phyloP scores from a whole-genome alignment of 2,888 invertebrate species.

The Ornithoptera priamus region DNA sequence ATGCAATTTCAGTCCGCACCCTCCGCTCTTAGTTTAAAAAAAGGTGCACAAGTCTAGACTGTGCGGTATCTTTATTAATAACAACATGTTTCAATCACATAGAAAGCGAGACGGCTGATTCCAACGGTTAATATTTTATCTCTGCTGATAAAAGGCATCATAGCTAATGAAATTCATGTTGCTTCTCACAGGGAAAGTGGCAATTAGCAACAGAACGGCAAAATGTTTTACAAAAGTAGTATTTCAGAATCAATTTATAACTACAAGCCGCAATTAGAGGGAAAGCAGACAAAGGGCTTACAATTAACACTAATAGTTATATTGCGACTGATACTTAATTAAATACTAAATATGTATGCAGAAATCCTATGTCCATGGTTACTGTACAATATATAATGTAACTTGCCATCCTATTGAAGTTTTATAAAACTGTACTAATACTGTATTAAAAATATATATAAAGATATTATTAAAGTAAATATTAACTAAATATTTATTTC shows the following conservation, averaged over 20 bases:
- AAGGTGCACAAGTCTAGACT: conserved; percentile 16
- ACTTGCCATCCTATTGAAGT: no score
- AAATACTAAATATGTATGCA: conserved; percentile 32
- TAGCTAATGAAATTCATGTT: conserved; percentile 57
- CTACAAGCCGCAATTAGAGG: conserved; percentile 74
- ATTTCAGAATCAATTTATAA: conserved; percentile 71
- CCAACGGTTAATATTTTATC: conserved; percentile 44
- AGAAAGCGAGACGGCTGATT: conserved; percentile 39
- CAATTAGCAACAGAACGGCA: conserved; percentile 68
- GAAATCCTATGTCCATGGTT: conserved; percentile 4
- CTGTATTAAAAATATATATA: no score
- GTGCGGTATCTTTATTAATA: conserved; percentile 28
- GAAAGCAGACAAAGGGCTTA: conserved; percentile 67
- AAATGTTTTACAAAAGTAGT: conserved; percentile 73
- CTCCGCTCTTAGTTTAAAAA: conserved; percentile 18
- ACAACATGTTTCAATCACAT: conserved; percentile 34
- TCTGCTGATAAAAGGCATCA: conserved; percentile 53
- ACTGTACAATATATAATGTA: neutral
- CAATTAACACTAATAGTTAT: conserved; percentile 42
- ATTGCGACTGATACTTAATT: conserved; percentile 40
- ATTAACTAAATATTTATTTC: no score
- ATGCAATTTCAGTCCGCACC: conserved; percentile 22
- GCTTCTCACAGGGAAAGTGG: conserved; percentile 65
- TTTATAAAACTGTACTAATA: no score
- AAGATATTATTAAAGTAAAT: no score